Base-by-base conservation (phyloP, 2,888 invertebrate species). In the Nomada ferruginata region DNA sequence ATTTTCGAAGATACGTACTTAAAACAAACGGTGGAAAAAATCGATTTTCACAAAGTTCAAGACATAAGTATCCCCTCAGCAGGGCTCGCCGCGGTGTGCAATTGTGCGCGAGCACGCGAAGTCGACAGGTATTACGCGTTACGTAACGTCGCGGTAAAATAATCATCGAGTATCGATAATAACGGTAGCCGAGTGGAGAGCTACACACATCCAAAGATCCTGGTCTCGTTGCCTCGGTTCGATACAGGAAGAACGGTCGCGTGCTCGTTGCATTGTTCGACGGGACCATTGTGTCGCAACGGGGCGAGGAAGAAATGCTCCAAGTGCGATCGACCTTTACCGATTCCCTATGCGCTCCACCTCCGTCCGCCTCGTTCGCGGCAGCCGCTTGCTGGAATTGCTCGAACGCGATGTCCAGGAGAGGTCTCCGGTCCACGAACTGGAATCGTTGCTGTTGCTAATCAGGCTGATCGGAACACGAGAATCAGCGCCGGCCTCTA, bases 231-330 rank as follows among this genome's bases (percentile, higher is more conserved):
- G 15, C 52, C 52, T 55, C 36, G 23, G 44, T 26, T 52, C 29
- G 52, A 23, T 44, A 44, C 42, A 57, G 68, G 50, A 66, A 66
- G 53, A 66, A 61, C 53, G 78, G 79, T 79, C 81, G 74, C 74
- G 80, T 74, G 81, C 61, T 52, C 70, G 26, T 42, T 29, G 63
- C 78, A 82, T 82, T 80, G 75, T 82, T 69, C 70, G 72, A 75
- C 65, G 73, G 42, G 23, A 50, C 70, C 52, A 75, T 82, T 80
- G 81, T 82, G 75, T 75, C 11, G 81, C 80, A 82, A 82, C 81
- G 57, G 18, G 53, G 9, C 59, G 70, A 23, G 36, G 36, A 47
- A 29, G n/a, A 70, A 72, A 65, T 71, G 69, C 60, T 66, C 26
- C 50, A 59, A 64, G 53, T 29, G 59, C 70, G 23, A 66, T 80